These are phyloP conservation scores for Dermolepida albohirtum DNA, from an alignment of 2,888 invertebrate species.

Conservation along the genomic window DNA sequence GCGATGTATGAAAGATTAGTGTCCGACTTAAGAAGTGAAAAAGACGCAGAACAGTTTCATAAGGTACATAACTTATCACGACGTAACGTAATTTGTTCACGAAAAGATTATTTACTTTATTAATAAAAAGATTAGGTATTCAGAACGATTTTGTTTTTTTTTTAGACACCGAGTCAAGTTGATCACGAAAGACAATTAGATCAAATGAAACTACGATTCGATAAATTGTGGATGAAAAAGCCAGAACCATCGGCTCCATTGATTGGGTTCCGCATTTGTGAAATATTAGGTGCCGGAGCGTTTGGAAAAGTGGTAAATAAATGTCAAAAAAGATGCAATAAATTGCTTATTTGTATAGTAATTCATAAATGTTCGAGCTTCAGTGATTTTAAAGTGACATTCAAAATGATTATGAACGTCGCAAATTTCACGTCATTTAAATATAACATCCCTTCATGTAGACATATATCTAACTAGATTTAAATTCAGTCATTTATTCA, in stretches of 20 bases:
- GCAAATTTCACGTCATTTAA: background rate
- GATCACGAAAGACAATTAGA: slow-evolving; percentile 65
- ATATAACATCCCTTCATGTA: no score
- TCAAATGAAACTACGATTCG: slow-evolving; percentile 70
- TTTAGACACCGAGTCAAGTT: slow-evolving; percentile 32
- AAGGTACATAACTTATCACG: background rate
- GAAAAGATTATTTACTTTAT: no score
- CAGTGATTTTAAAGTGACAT: no score
- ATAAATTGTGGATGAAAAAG: slow-evolving; percentile 66
- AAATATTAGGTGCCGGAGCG: slow-evolving; percentile 90
- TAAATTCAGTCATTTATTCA: no score
- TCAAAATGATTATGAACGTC: no score
- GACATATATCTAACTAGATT: no score
- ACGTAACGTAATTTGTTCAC: no score
- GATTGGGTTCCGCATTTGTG: slow-evolving; percentile 77
- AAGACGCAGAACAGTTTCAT: background rate
- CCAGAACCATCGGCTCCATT: slow-evolving; percentile 51
- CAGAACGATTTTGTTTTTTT: background rate
- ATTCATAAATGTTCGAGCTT: no score
- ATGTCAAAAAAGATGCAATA: no score
- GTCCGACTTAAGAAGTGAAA: background rate
- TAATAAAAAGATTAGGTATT: no score
- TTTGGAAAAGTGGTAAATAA: slow-evolving; percentile 84
- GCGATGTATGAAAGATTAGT: background rate
- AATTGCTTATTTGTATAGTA: no score